A percentile compares a stretch with the other conserved stretches of the same genome.
Conservation (phyloP, 2,888 invertebrate genomes). For the Monoplex corrugatus region DNA sequence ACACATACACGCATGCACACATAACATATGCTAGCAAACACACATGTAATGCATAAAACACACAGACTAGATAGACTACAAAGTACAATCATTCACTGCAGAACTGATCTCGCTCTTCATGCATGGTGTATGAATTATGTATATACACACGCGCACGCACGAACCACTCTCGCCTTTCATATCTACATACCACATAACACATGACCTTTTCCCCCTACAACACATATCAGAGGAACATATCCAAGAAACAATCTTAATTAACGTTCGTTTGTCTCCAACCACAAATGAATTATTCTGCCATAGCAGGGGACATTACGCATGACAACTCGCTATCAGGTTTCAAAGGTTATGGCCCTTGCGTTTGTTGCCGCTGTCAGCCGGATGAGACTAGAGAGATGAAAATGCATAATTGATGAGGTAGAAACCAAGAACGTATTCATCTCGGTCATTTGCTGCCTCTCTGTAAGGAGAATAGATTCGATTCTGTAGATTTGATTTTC, state of each 20-base stretch:
- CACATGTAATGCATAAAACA: too few species aligned
- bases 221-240: not conserved
- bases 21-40: too few species aligned
- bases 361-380: not conserved
- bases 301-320: not conserved
- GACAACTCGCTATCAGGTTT: conserved; percentile 14
- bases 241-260: conserved; percentile 3
- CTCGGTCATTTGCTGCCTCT: too few species aligned
- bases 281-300: not conserved
- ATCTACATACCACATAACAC: not conserved
- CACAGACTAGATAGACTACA: too few species aligned
- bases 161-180: not conserved
- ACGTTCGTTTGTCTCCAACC: not conserved
- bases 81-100: too few species aligned
- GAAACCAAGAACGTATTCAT: not conserved
- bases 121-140: too few species aligned
- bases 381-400: not conserved
- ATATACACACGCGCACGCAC: conserved; percentile 3
- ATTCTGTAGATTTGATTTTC: too few species aligned
- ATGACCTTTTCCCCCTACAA: not conserved
- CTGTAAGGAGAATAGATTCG: not conserved
- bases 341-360: not conserved
- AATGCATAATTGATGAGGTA: conserved; percentile 22
- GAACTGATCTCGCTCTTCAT: too few species aligned
- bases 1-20: too few species aligned